Percentiles rank a stretch among this genome's conserved stretches.
Conservation (phyloP, 2,113 vertebrate genomes). For the Peromyscus maniculatus region DNA sequence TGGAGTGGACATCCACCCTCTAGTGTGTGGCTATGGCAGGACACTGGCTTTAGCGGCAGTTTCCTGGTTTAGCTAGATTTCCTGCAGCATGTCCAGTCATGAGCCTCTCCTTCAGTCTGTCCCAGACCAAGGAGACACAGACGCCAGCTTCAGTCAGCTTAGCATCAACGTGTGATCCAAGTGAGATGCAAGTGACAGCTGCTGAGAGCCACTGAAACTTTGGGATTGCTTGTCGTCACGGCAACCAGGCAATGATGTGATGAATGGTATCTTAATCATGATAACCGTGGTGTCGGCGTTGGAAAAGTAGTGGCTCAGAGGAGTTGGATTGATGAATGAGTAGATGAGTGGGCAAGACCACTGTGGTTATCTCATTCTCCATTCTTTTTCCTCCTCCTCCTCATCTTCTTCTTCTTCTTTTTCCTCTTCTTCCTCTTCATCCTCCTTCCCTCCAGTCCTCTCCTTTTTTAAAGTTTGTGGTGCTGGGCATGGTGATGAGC, state of each 20-base stretch:
- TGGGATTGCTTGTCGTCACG: not conserved
- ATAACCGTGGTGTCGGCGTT: not conserved
- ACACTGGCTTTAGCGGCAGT: not conserved
- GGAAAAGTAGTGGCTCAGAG: not conserved
- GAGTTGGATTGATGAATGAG: not conserved
- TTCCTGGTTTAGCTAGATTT: accelerated
- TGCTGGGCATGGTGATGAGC: no score
- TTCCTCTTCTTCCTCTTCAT: no score
- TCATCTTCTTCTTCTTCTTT: no score
- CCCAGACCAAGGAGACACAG: not conserved
- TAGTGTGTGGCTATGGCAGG: not conserved
- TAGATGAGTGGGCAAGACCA: not conserved
- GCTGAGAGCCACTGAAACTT: not conserved
- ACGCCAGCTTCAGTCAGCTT: not conserved
- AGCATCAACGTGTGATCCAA: not conserved
- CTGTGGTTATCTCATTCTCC: not conserved
- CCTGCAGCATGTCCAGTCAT: accelerated
- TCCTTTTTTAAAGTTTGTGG: not conserved
- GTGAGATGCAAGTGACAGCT: not conserved
- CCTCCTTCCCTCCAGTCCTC: not conserved
- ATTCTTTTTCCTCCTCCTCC: no score
- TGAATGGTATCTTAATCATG: not conserved
- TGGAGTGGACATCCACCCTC: accelerated
- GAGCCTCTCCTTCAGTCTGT: not conserved
- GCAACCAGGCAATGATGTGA: not conserved